A percentile compares a stretch with the other conserved stretches of the same genome.
phyloP scores from a whole-genome alignment of 2,888 invertebrate species.

The Andricus curvator region DNA sequence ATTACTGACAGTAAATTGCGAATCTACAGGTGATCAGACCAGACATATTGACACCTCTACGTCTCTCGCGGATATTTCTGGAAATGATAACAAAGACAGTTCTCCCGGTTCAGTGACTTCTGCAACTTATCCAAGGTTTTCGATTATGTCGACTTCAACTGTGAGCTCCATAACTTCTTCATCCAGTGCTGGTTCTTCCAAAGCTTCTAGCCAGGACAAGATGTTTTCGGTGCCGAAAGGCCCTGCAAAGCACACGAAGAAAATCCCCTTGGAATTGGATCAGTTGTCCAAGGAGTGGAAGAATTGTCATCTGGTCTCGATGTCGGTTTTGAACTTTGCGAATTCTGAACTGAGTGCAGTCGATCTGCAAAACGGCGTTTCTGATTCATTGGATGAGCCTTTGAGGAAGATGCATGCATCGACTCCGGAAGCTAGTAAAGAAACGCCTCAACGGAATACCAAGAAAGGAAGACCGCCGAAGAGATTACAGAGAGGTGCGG shows the following conservation, averaged over 20 bases:
- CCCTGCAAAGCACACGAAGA: conserved; percentile 66
- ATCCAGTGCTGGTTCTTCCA: conserved; percentile 70
- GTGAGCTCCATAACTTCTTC: conserved; percentile 69
- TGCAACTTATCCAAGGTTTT: conserved; percentile 67
- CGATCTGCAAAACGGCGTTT: conserved; percentile 64
- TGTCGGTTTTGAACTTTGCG: conserved; percentile 61
- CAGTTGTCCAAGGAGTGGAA: conserved; percentile 69
- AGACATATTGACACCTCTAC: conserved; percentile 62
- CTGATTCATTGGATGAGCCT: conserved; percentile 63
- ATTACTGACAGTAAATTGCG: conserved; percentile 65
- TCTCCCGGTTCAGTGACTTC: conserved; percentile 73
- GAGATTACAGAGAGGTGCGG: conserved; percentile 14
- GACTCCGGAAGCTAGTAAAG: conserved; percentile 64
- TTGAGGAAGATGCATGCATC: conserved; percentile 65
- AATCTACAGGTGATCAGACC: conserved; percentile 55
- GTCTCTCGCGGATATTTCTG: conserved; percentile 71
- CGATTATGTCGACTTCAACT: conserved; percentile 63
- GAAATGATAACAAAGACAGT: conserved; percentile 70
- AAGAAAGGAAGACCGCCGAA: conserved; percentile 21
- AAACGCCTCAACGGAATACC: not conserved
- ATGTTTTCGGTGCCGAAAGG: conserved; percentile 65
- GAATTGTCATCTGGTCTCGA: conserved; percentile 63
- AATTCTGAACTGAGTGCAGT: conserved; percentile 59
- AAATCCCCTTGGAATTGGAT: conserved; percentile 59
- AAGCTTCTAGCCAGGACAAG: conserved; percentile 53